Conservation (phyloP, 1,140 invertebrate genomes). For the Drosophila ohnishii region DNA sequence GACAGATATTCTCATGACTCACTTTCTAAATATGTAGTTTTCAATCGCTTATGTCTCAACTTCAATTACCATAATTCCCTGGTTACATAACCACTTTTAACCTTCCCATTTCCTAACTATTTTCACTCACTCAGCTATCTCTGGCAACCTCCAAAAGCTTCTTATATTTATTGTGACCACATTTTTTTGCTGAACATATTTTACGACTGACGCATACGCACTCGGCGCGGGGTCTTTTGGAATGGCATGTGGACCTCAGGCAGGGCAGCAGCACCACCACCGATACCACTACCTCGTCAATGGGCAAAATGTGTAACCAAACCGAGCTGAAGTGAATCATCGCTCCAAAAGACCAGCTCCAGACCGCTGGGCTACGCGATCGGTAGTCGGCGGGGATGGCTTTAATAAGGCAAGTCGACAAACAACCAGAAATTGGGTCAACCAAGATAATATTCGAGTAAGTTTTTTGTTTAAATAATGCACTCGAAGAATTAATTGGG, state of each 20-base stretch:
- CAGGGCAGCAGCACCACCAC: background rate
- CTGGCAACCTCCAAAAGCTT: conserved; percentile 34
- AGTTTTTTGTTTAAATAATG: conserved; percentile 42
- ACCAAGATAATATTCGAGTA: conserved; percentile 69
- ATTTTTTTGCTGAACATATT: conserved; percentile 42
- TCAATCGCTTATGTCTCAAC: conserved; percentile 1
- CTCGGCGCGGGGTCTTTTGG: conserved; percentile 27
- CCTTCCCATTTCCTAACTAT: conserved; percentile 27
- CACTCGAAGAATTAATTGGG: conserved; percentile 2
- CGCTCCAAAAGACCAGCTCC: conserved; percentile 27
- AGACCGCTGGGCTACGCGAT: conserved; percentile 47
- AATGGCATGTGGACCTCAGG: conserved; percentile 49
- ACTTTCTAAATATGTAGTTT: background rate
- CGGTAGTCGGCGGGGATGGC: conserved; percentile 42
- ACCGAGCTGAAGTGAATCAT: conserved; percentile 65
- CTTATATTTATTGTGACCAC: conserved; percentile 33
- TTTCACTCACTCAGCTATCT: conserved; percentile 42
- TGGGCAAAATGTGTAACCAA: conserved; percentile 62
- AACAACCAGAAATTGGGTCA: conserved; percentile 66
- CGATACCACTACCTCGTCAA: conserved; percentile 24
- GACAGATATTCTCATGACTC: conserved; percentile 5
- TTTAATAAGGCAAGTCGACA: conserved; percentile 73
- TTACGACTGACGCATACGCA: conserved; percentile 70
- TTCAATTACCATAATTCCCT: conserved; percentile 32
- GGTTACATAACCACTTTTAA: conserved; percentile 25